phyloP scores from a whole-genome alignment of 2,888 invertebrate genomes.

The Thyatira batis region DNA sequence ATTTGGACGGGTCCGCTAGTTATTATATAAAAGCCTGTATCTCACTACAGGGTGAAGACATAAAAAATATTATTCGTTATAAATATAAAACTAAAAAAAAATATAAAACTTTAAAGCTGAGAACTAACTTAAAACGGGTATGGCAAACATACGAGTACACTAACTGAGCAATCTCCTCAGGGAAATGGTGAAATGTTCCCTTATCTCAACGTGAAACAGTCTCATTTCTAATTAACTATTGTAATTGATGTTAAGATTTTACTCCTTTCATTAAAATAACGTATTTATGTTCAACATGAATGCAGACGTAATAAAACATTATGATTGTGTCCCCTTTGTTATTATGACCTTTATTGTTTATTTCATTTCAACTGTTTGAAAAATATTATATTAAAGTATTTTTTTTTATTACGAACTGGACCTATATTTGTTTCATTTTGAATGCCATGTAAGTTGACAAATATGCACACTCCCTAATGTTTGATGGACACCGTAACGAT shows the following conservation, averaged over 20 bases:
- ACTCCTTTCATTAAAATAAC: not conserved
- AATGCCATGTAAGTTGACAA: no score
- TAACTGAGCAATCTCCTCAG: not conserved
- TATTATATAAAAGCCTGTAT: no score
- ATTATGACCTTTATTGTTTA: not conserved
- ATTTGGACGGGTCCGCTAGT: no score
- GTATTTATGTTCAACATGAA: not conserved
- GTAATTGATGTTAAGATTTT: not conserved
- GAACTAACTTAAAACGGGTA: not conserved
- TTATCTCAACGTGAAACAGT: not conserved
- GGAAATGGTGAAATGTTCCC: not conserved
- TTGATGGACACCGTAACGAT: no score
- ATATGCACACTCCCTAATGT: no score
- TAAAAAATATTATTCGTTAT: not conserved
- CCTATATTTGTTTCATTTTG: no score
- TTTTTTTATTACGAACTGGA: no score
- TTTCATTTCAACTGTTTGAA: constrained; percentile 4
- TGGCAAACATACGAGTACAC: not conserved
- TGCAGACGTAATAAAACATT: not conserved
- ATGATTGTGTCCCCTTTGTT: not conserved
- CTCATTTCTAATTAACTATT: not conserved
- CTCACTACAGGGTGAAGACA: no score
- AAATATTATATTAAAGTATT: no score
- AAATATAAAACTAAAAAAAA: not conserved
- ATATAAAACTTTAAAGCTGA: not conserved